A percentile compares a stretch with the other conserved stretches of the same genome.
Conservation (phyloP, 2,888 invertebrate species). For the Epistrophella euchroma region DNA sequence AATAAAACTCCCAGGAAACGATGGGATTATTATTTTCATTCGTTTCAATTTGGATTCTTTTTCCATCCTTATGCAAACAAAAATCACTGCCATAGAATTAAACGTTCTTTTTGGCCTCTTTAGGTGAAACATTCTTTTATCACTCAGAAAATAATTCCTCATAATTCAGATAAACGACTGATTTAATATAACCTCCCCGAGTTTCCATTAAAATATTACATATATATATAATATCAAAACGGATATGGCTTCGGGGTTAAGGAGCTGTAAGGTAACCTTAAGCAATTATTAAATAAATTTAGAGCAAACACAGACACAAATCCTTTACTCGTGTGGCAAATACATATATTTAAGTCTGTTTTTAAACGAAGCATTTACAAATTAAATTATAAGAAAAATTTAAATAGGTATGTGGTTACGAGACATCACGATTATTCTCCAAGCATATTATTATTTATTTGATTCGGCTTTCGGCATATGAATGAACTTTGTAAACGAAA, state of each 20-base stretch:
- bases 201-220: not conserved
- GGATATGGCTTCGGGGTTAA: not conserved
- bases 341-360: not conserved
- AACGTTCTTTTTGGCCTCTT: not conserved
- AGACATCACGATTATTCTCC: not conserved
- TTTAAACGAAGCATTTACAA: not conserved
- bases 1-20: not conserved
- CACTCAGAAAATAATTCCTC: not conserved
- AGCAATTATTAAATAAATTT: not conserved
- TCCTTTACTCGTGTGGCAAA: not conserved
- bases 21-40: conserved; percentile 13
- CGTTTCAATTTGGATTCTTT: not conserved
- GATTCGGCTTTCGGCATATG: not conserved
- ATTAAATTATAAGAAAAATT: too few species aligned
- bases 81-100: not conserved
- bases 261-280: not conserved
- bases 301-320: not conserved
- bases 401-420: too few species aligned
- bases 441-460: not conserved
- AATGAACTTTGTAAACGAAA: conserved; percentile 4
- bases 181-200: not conserved
- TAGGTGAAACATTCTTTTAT: not conserved
- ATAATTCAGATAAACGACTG: not conserved
- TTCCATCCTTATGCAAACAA: not conserved
- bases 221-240: not conserved